A percentile compares a stretch with the other conserved stretches of the same genome.
Conservation (phyloP, 2,113 vertebrate genomes). For the Hydropotes inermis region DNA sequence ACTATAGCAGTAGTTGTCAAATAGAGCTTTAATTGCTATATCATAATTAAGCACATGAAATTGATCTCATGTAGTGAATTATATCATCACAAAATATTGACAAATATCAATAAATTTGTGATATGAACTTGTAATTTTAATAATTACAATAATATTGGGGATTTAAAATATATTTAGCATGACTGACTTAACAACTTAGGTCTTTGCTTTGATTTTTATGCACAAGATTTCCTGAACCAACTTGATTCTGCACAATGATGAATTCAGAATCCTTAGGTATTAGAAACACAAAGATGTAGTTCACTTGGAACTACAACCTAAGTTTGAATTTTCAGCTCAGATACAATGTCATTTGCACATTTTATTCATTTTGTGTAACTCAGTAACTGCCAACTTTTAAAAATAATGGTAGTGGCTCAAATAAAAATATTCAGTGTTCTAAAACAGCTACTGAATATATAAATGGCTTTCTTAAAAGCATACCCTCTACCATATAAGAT, state of each 20-base stretch:
- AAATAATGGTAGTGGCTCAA: conserved; percentile 23
- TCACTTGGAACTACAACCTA: neutral
- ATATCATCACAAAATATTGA: neutral
- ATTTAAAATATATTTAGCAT: conserved; percentile 6
- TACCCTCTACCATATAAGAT: neutral
- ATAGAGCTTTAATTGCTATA: conserved; percentile 13
- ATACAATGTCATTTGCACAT: conserved; percentile 25
- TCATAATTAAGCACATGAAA: neutral
- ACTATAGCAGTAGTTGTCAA: conserved; percentile 45
- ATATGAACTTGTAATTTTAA: conserved; percentile 27
- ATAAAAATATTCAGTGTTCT: conserved; percentile 10
- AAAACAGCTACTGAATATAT: neutral
- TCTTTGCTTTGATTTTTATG: neutral
- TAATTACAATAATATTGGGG: conserved; percentile 47
- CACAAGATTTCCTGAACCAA: neutral
- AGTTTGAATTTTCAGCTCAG: conserved; percentile 21
- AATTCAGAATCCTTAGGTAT: neutral
- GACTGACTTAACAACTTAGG: neutral
- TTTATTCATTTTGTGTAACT: conserved; percentile 37
- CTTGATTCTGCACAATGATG: conserved; percentile 33
- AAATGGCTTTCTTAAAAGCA: conserved; percentile 10
- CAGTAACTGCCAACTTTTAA: conserved; percentile 48
- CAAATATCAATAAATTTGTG: conserved; percentile 41
- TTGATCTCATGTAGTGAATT: conserved; percentile 23
- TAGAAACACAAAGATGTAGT: neutral